Evolutionary conservation across 1,140 invertebrate species (phyloP), one percentile per base, ranked within the genome.

Genomic region (Helicoverpa armigera): DNA sequence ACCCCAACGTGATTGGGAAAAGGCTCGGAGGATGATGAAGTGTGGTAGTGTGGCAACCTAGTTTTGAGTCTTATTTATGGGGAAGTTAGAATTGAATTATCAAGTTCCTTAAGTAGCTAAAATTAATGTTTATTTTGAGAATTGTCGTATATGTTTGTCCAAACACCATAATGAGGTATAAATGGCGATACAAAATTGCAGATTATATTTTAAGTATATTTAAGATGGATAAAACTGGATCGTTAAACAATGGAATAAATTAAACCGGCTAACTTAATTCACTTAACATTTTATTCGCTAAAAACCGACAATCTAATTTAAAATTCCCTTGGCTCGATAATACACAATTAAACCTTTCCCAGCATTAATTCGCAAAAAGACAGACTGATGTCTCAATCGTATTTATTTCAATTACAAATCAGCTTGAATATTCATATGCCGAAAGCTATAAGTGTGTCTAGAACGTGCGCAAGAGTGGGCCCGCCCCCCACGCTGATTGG

Each of bases 401-500:
- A 31, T 58, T 53, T 79, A 79, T 79, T 79, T 79, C 76, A 79
- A 79, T 79, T 79, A 79, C 76, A 79, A 79, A 79, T 79, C 54
- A 79, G 65, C 76, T 82, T 89, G 89, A 91, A 92, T 91, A 91
- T 92, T 92, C 89, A 87, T 84, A 86, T 79, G 86, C 53, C 65
- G 70, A 79, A 56, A 74, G 79, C 84, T 85, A 69, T 51, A 74
- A 80, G 18, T 83, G 82, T 85, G 81, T 83, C 79, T 88, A 89
- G 83, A 80, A 87, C 80, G 70, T 94, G 92, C 93, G 92, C 92
- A 87, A 78, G 91, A 90, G 93, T 88, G 83, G 88, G 79, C 82
- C 86, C 93, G 91, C 92, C 92, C 91, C 86, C 84, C 58, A 13
- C 84, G 82, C 80, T 88, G 81, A 94, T 94, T 94, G 93, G 93